Percentiles rank a stretch among this genome's conserved stretches.
These are phyloP conservation scores for Tringa solitaria DNA, from an alignment of 2,113 vertebrate species.

Conservation along the genomic window DNA sequence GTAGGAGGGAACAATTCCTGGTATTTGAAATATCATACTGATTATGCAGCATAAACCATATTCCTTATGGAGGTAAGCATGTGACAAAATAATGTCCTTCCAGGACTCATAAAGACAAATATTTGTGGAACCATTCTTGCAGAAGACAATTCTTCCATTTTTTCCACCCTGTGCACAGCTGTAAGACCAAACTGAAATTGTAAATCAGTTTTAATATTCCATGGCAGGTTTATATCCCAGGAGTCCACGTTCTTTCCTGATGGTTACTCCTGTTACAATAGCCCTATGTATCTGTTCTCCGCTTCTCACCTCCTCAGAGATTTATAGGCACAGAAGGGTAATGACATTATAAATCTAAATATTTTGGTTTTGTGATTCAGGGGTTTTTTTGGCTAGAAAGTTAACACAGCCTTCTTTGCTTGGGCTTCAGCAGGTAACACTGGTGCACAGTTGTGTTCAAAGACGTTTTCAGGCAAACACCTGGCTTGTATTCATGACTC, in stretches of 20 bases:
- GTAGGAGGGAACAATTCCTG: background rate
- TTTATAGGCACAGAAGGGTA: background rate
- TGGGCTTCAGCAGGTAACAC: background rate
- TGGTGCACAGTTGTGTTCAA: background rate
- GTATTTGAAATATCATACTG: slow-evolving; percentile 4
- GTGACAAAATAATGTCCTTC: slow-evolving; percentile 7
- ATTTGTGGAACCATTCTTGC: slow-evolving; percentile 19
- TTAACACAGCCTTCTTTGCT: background rate
- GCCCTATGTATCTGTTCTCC: background rate
- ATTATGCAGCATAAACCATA: background rate
- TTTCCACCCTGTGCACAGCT: background rate
- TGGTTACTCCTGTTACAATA: slow-evolving; percentile 4
- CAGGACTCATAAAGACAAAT: slow-evolving; percentile 8
- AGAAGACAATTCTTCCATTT: background rate
- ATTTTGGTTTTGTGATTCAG: background rate
- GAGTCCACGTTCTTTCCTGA: background rate
- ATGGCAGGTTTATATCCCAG: slow-evolving; percentile 19
- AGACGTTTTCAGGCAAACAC: background rate
- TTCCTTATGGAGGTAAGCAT: background rate
- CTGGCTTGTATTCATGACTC: background rate
- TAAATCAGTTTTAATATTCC: slow-evolving; percentile 39
- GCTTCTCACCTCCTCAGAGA: background rate
- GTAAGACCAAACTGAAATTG: slow-evolving; percentile 1
- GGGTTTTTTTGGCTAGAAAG: background rate
- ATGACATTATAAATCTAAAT: background rate